Evolutionary conservation across 2,113 vertebrate species (phyloP).

Genomic region (Lampris megalopsis): DNA sequence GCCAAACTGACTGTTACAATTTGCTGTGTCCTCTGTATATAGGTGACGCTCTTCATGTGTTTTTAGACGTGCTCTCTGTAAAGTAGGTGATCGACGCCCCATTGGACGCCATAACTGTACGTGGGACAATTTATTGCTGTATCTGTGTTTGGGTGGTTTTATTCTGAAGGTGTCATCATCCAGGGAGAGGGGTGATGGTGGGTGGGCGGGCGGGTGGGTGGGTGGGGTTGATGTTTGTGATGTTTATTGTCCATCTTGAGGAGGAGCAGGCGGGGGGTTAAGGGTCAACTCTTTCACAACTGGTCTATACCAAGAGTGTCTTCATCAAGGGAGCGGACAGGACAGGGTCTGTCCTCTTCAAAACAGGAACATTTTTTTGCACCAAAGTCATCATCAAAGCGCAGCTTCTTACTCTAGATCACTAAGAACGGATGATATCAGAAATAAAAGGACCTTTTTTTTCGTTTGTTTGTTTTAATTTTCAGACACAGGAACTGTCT

Average conservation of each 20-base stretch:
- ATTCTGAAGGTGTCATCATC: constrained; percentile 78
- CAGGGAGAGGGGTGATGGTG: constrained; percentile 60
- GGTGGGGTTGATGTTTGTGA: constrained; percentile 71
- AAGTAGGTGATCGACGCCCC: constrained; percentile 74
- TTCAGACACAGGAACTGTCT: constrained; percentile 70
- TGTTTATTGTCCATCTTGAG: constrained; percentile 71
- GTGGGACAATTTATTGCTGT: constrained; percentile 78
- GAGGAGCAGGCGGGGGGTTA: constrained; percentile 46
- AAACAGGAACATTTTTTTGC: constrained; percentile 83
- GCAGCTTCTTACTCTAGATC: constrained; percentile 82
- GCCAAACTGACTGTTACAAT: constrained; percentile 75
- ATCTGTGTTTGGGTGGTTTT: constrained; percentile 81
- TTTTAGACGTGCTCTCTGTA: constrained; percentile 79
- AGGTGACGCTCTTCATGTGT: constrained; percentile 79
- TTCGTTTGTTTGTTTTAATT: constrained; percentile 44
- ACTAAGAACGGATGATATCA: constrained; percentile 75
- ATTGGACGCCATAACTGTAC: constrained; percentile 75
- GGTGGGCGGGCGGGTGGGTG: constrained; percentile 57
- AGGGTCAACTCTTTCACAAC: constrained; percentile 76
- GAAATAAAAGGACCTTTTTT: constrained; percentile 62
- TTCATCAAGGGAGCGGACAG: constrained; percentile 80
- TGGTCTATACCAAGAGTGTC: constrained; percentile 84
- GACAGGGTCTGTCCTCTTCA: constrained; percentile 80
- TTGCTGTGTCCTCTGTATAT: constrained; percentile 78
- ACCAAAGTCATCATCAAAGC: constrained; percentile 84